Base-by-base conservation (phyloP, 2,113 vertebrate genomes). In the Zonotrichia leucophrys region DNA sequence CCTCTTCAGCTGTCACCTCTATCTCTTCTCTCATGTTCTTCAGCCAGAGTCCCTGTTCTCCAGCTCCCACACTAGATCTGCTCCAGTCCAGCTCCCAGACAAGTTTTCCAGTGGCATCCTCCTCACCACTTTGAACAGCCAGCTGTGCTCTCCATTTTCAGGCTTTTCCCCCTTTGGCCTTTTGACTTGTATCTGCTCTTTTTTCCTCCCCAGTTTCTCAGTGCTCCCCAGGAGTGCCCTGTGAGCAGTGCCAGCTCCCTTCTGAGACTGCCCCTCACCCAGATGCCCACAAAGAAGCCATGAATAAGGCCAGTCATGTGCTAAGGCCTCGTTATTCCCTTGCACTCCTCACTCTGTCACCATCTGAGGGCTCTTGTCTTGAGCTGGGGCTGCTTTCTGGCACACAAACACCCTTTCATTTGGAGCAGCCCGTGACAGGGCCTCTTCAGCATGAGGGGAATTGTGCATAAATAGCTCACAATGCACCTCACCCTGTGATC, bases 261-360 rank as follows among this genome's bases (percentile, higher is more conserved):
- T 62, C 91, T 64, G 47, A 90, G 58, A 15, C 64, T 55, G 64
- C 66, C 60, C 56, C 87, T 92, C 44, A 64, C 92, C 83, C 67
- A 74, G 86, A 69, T 87, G 83, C 89, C 86, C 78, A 89, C 90
- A 92, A 63, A 85, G 82, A 93, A 88, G 64, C 8, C 86, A 89
- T 95, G 86, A 97, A 97, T 96, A 94, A 94, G 80, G 56, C 80
- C 8, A 94, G 92, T 95, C 92, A 96, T 97, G 94, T 92, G 92
- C 94, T 92, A 47, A 93, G 91, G 63, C 69, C 80, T 92, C 83
- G 44, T 95, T 93, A 77, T 86, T 95, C 89, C 89, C 52, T 33
- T 81, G 76, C 86, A 23, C 56, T 94, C 69, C 69, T 78, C 76
- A 60, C 68, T 94, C 83, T 55, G 89, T 52, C 94, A 81, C 64